Base-by-base conservation (phyloP, 2,888 invertebrate species). In the Habrosyne pyritoides region DNA sequence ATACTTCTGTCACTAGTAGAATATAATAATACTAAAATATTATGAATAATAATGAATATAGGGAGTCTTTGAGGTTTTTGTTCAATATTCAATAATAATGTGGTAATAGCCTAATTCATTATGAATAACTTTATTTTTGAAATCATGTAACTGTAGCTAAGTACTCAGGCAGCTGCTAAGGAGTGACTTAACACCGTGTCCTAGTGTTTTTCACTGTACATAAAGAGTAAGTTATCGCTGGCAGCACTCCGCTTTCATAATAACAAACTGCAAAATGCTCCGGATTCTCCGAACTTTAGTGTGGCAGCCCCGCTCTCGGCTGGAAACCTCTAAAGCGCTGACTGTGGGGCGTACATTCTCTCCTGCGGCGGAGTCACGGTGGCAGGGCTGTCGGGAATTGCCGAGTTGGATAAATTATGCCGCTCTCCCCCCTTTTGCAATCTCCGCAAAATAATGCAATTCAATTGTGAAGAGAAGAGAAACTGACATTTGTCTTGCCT, bases 191-290 rank as follows among this genome's bases (percentile, higher is more conserved):
- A 42, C 64, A 64, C 71, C 60, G 71, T 73, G 75, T 76, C 76
- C 77, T 73, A n/a, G n/a, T 81, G 77, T 83, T 83, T 86, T 84
- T 81, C 77, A 63, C 67, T 67, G 71, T 76, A 77, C 74, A 82
- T 84, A 87, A 85, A 83, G 83, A 83, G 80, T 81, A 83, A 88
- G 81, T 84, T 87, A 84, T 84, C 81, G 79, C 67, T 75, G 75
- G 77, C 76, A 77, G 81, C 76, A 74, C 78, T 81, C 78, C 74
- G 78, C 81, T 82, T 79, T 83, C 79, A 84, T 87, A 88, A 87
- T 87, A 88, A 87, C 89, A 87, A 87, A 87, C 87, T 89, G 87
- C 87, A 81, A 86, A 90, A 89, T 86, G 83, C 84, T 86, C 83
- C 77, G 86, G 86, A 89, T 89, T 90, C 90, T 81, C 82, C 72